Conservation (phyloP, 2,888 invertebrate genomes). For the Yponomeuta plumbellus region DNA sequence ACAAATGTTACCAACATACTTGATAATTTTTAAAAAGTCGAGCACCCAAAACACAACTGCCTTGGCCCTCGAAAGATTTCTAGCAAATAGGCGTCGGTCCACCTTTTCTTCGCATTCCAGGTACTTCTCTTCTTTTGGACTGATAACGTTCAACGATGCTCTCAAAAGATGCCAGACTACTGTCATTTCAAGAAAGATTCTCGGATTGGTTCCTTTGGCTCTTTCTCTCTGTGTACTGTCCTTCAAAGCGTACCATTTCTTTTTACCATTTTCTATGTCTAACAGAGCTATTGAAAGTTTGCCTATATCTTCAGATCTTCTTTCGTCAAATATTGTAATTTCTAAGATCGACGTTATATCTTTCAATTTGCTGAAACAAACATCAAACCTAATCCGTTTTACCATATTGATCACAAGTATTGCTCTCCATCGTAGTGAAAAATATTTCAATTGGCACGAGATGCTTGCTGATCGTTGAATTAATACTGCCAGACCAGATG, state of each 20-base stretch:
- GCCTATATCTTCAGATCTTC: constrained; percentile 96
- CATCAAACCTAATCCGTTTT: background rate
- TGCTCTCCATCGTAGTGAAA: no score
- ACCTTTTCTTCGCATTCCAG: constrained; percentile 93
- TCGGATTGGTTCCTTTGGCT: constrained; percentile 90
- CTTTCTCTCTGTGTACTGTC: constrained; percentile 90
- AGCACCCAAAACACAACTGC: constrained; percentile 87
- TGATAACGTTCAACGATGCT: constrained; percentile 91
- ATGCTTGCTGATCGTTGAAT: no score
- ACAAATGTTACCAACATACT: constrained; percentile 72
- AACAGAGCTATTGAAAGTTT: constrained; percentile 91
- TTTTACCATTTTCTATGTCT: constrained; percentile 87
- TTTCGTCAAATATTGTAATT: constrained; percentile 95
- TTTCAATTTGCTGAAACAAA: constrained; percentile 81
- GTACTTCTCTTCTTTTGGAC: constrained; percentile 94
- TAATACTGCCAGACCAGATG: no score
- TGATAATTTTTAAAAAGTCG: constrained; percentile 87
- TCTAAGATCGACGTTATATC: constrained; percentile 96
- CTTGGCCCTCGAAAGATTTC: constrained; percentile 91
- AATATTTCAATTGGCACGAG: no score
- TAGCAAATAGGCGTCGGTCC: constrained; percentile 92
- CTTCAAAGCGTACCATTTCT: constrained; percentile 96
- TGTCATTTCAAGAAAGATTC: constrained; percentile 91
- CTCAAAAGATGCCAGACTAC: constrained; percentile 91
- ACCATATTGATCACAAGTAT: no score